Evolutionary conservation across 2,113 vertebrate species (phyloP), one percentile per base, ranked within the genome.

Genomic region (Sylvia atricapilla): DNA sequence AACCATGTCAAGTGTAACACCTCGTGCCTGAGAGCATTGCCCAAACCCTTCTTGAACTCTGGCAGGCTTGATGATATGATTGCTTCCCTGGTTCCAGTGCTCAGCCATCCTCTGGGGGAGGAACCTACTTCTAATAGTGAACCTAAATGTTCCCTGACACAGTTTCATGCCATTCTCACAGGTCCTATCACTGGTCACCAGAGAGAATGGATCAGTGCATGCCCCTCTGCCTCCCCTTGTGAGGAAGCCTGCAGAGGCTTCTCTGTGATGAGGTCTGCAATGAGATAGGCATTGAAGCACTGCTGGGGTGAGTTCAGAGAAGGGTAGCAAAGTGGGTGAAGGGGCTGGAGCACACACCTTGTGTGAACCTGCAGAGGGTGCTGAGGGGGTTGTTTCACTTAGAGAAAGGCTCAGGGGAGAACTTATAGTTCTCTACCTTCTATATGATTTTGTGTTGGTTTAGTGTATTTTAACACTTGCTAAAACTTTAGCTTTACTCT

Each of bases 331-430:
- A 50, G 7, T 0, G 75, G 35, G 16, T 43, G 20, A n/a, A 50
- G 43, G 13, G 20, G 3, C 16, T 50, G 20, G 24, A 35, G 6
- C 5, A 13, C 35, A 10, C 8, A 24, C 13, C 8, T 41, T 20
- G 6, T 9, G 52, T 11, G 31, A 21, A 43, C 24, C 11, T 30
- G 25, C 52, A 43, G 16, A 21, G 24, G 16, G 20, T 30, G 8
- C 23, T 49, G 30, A 19, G 11, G 2, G 2, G 3, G 2, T 13
- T 24, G 3, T 47, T 50, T 11, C 0, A 0, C 13, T 23, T 67
- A 25, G 13, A 41, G 35, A 58, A n/a, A 49, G 44, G 16, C 21
- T 21, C 16, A 16, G 10, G 9, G 10, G 13, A 67, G 16, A 25
- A 21, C 25, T 67, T 25, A 13, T 7, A 35, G 14, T 13, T 43